These are phyloP conservation scores for Thymallus thymallus DNA, from an alignment of 2,113 vertebrate species.

Conservation along the genomic window DNA sequence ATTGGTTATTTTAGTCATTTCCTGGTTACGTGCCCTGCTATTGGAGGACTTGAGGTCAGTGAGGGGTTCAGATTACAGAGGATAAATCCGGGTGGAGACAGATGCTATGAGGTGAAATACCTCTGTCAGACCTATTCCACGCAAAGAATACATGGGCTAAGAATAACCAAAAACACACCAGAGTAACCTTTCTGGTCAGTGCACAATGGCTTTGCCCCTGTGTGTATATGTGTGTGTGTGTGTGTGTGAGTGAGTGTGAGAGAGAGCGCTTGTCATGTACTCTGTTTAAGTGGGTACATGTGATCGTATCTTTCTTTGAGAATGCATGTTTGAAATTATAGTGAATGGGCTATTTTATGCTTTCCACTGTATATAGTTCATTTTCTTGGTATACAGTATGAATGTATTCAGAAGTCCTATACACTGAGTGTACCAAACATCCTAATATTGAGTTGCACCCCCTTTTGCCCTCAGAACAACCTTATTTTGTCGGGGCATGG, in stretches of 20 bases:
- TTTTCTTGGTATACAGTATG: neutral
- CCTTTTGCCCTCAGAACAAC: no score
- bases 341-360: neutral
- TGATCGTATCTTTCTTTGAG: no score
- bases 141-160: neutral
- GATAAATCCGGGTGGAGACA: neutral
- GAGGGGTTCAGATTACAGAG: neutral
- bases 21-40: no score
- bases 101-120: neutral
- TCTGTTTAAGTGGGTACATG: neutral
- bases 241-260: no score
- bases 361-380: neutral
- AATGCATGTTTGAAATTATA: no score
- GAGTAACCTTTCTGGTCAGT: neutral
- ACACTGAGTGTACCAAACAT: no score
- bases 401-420: neutral
- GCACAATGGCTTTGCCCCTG: neutral
- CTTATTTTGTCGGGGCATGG: no score
- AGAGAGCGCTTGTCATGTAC: neutral
- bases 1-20: no score
- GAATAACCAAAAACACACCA: neutral
- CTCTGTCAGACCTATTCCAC: neutral
- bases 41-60: neutral
- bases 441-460: no score
- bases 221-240: neutral